Percentiles rank a stretch among this genome's conserved stretches.
phyloP scores from a whole-genome alignment of 1,140 invertebrate genomes.

The Calliphora vicina region DNA sequence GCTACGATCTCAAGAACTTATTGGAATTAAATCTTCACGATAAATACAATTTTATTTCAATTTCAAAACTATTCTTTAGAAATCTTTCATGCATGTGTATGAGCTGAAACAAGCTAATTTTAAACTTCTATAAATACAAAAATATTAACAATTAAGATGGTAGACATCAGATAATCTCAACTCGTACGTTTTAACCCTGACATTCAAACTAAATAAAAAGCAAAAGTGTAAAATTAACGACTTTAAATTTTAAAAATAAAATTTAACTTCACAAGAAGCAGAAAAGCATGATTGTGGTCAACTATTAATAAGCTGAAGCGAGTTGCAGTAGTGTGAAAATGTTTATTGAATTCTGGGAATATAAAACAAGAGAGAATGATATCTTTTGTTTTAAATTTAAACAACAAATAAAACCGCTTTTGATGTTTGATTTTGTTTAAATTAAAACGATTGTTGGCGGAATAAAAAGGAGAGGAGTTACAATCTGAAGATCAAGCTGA shows the following conservation, averaged over 20 bases:
- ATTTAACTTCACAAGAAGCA: background rate
- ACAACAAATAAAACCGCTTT: no score
- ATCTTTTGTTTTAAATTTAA: no score
- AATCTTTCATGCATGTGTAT: background rate
- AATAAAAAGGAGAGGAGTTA: no score
- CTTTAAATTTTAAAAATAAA: background rate
- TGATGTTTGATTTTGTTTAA: no score
- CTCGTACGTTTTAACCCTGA: background rate
- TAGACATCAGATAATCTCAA: background rate
- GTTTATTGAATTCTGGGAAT: background rate
- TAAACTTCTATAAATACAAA: background rate
- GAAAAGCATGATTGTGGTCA: background rate
- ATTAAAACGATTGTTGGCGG: no score
- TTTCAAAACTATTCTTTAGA: background rate
- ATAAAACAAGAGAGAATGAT: background rate
- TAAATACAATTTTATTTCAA: no score
- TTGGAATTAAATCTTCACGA: no score
- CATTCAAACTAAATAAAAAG: background rate
- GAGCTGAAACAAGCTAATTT: background rate
- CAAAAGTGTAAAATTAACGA: conserved; percentile 5
- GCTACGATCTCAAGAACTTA: no score
- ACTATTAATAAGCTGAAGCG: background rate
- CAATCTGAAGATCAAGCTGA: no score
- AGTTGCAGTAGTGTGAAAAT: background rate
- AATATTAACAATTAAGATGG: conserved; percentile 7